Percentiles rank a stretch among this genome's conserved stretches.
phyloP scores from a whole-genome alignment of 2,888 invertebrate species.

The Camptogramma bilineatum region DNA sequence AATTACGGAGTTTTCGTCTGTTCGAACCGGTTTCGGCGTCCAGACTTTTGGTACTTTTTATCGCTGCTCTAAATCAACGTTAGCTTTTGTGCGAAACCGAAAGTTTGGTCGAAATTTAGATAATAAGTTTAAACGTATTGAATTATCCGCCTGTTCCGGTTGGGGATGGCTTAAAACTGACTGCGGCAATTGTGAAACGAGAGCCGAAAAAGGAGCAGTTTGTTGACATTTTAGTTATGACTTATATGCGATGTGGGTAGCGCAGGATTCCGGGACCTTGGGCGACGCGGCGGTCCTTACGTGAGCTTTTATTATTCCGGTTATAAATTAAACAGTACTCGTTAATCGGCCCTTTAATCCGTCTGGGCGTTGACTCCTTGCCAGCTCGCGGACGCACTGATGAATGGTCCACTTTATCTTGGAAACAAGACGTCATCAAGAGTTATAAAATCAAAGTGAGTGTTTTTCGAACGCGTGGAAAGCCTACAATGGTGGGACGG shows the following conservation, averaged over 20 bases:
- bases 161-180: conserved; percentile 42
- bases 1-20: conserved; percentile 73
- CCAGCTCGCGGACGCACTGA: conserved; percentile 51
- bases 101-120: conserved; percentile 76
- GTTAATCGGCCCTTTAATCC: conserved; percentile 83
- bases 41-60: conserved; percentile 63
- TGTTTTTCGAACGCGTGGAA: conserved; percentile 59
- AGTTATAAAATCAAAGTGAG: conserved; percentile 66
- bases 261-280: conserved; percentile 41
- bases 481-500: conserved; percentile 55
- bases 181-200: conserved; percentile 30
- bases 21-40: conserved; percentile 68
- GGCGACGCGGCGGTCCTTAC: conserved; percentile 63
- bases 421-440: conserved; percentile 52
- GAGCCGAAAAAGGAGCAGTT: conserved; percentile 47
- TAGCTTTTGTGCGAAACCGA: conserved; percentile 81
- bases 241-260: conserved; percentile 59
- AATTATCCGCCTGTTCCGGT: conserved; percentile 55
- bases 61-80: conserved; percentile 69
- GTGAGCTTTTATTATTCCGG: conserved; percentile 79
- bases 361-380: conserved; percentile 81
- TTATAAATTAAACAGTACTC: conserved; percentile 80
- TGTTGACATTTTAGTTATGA: conserved; percentile 70
- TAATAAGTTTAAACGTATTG: conserved; percentile 56
- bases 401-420: conserved; percentile 62